These are phyloP conservation scores for Crotophaga sulcirostris DNA, from an alignment of 2,113 vertebrate genomes.

Conservation along the genomic window DNA sequence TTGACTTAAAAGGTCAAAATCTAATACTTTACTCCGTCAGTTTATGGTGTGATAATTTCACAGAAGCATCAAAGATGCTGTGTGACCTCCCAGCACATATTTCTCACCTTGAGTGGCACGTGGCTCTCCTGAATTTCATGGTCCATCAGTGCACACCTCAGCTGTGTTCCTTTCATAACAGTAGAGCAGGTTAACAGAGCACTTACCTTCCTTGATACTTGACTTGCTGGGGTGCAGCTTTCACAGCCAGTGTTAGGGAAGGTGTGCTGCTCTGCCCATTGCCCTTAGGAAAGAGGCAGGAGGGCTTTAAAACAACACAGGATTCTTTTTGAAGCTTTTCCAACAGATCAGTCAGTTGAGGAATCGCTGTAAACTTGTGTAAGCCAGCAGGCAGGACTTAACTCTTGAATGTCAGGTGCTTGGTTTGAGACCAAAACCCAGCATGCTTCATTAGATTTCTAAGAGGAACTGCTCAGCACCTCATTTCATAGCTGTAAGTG, in stretches of 20 bases:
- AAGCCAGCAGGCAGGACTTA: conserved; percentile 6
- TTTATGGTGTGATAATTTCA: conserved; percentile 41
- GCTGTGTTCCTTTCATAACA: background rate
- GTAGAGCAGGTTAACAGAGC: conserved; percentile 18
- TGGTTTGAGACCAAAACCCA: background rate
- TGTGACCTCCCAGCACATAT: background rate
- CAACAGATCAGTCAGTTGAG: background rate
- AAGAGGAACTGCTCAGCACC: background rate
- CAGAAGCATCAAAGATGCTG: background rate
- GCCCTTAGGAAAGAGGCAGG: background rate
- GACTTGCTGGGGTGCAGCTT: conserved; percentile 5
- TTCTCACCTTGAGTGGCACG: conserved; percentile 45
- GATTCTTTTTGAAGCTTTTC: background rate
- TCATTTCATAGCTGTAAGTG: background rate
- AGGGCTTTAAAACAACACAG: conserved; percentile 10
- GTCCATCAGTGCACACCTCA: conserved; percentile 31
- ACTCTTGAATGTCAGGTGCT: background rate
- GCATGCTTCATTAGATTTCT: background rate
- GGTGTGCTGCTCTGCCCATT: background rate
- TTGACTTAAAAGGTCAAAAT: conserved; percentile 58
- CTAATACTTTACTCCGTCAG: conserved; percentile 55
- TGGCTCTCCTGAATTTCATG: conserved; percentile 48
- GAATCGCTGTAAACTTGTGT: conserved; percentile 5
- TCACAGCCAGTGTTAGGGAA: background rate
- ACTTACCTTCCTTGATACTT: conserved; percentile 30